Evolutionary conservation across 2,113 vertebrate species (phyloP).

Genomic region (Nothoprocta perdicaria): DNA sequence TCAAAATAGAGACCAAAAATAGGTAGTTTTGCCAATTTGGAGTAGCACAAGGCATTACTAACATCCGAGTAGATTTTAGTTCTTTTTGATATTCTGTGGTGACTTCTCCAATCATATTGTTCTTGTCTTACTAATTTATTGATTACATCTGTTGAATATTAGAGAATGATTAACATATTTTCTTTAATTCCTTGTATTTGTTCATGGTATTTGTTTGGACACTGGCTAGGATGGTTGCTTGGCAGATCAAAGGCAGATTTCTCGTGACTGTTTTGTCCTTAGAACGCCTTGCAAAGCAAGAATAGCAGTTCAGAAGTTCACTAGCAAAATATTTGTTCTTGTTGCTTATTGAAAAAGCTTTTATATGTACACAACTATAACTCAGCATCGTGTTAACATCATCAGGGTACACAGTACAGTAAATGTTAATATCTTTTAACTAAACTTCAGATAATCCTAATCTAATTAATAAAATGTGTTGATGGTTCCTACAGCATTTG

Average conservation of each 20-base stretch:
- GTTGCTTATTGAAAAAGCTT: conserved; percentile 15
- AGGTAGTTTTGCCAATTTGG: background rate
- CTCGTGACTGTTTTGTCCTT: conserved; percentile 11
- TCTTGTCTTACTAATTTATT: background rate
- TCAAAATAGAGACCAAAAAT: background rate
- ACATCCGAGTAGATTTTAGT: background rate
- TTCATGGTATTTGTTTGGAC: background rate
- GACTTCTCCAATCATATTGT: background rate
- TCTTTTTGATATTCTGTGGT: background rate
- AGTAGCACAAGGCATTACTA: background rate
- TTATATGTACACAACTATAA: background rate
- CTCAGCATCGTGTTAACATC: background rate
- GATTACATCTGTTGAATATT: background rate
- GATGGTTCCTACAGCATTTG: background rate
- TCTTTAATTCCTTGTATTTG: background rate
- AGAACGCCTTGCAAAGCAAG: background rate
- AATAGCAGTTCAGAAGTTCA: conserved; percentile 34
- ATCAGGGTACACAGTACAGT: background rate
- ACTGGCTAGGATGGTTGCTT: background rate
- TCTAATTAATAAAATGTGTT: background rate
- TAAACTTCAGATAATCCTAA: background rate
- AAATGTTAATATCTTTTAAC: background rate
- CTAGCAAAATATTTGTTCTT: conserved; percentile 27
- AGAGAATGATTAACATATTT: background rate
- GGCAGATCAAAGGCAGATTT: background rate